phyloP scores from a whole-genome alignment of 2,113 vertebrate species.

The Butastur rufipennis region DNA sequence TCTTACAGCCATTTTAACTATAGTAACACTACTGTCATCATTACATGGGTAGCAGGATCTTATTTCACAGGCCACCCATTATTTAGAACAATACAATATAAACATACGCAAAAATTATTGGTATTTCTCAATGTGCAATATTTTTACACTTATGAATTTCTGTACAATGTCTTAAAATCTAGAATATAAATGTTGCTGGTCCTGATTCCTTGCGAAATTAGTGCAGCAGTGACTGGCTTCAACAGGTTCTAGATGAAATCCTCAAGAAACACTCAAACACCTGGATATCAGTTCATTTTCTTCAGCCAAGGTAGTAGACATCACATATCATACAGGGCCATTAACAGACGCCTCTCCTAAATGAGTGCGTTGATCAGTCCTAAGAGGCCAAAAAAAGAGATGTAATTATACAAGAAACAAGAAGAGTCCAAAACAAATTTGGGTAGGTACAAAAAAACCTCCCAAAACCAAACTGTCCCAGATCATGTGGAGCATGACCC shows the following conservation, averaged over 20 bases:
- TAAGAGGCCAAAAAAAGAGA: constrained; percentile 35
- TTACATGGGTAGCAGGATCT: constrained; percentile 88
- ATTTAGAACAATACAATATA: constrained; percentile 95
- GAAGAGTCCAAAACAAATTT: not conserved
- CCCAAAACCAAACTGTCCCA: not conserved
- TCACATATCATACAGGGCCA: constrained; percentile 87
- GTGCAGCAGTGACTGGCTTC: constrained; percentile 79
- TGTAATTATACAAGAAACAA: not conserved
- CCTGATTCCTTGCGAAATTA: constrained; percentile 88
- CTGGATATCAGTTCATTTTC: constrained; percentile 71
- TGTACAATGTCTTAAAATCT: constrained; percentile 92
- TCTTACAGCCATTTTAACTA: constrained; percentile 97
- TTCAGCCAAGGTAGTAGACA: constrained; percentile 67
- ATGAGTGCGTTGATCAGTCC: constrained; percentile 78
- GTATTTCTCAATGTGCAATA: constrained; percentile 87
- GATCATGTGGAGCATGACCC: not conserved
- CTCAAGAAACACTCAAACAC: constrained; percentile 71
- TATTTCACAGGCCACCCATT: constrained; percentile 87
- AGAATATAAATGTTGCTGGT: constrained; percentile 93
- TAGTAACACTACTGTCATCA: constrained; percentile 92
- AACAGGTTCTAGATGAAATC: constrained; percentile 71
- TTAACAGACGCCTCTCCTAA: constrained; percentile 83
- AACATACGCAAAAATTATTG: constrained; percentile 92
- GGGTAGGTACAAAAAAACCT: not conserved
- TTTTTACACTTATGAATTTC: constrained; percentile 85